Evolutionary conservation across 2,888 invertebrate species (phyloP).

Genomic region (Napeogenes inachia): DNA sequence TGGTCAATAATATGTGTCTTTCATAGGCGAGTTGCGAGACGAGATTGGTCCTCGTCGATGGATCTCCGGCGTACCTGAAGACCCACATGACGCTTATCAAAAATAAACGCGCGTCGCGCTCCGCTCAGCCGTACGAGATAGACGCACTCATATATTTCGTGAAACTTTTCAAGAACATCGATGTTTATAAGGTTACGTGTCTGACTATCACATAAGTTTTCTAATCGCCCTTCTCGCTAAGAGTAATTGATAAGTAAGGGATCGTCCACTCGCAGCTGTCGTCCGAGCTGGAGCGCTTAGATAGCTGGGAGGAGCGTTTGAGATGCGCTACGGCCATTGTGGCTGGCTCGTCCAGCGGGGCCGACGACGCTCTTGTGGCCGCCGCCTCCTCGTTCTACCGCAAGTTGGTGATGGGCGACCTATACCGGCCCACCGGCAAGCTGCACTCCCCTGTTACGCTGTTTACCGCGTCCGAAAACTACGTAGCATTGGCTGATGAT

Average conservation of each 20-base stretch:
- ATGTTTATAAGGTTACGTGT: constrained; percentile 75
- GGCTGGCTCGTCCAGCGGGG: constrained; percentile 83
- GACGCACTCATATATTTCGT: constrained; percentile 90
- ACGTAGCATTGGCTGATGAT: constrained; percentile 88
- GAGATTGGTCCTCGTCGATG: constrained; percentile 90
- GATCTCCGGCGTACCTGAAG: constrained; percentile 89
- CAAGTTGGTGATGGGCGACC: constrained; percentile 86
- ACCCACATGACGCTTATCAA: constrained; percentile 84
- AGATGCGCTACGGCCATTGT: constrained; percentile 76
- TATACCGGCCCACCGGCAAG: constrained; percentile 82
- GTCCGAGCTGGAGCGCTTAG: constrained; percentile 77
- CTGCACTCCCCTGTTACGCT: constrained; percentile 86
- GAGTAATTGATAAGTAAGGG: background rate
- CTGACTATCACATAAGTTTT: background rate
- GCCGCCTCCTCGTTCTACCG: constrained; percentile 89
- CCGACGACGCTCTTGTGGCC: constrained; percentile 75
- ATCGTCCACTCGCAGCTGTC: constrained; percentile 59
- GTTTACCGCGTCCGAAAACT: constrained; percentile 92
- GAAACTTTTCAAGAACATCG: constrained; percentile 86
- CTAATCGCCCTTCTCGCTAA: background rate
- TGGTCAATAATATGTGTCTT: background rate
- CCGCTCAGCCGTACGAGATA: constrained; percentile 78
- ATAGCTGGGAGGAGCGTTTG: constrained; percentile 80
- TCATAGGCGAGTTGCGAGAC: constrained; percentile 68
- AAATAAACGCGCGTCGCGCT: constrained; percentile 74